These are phyloP conservation scores for Lasioglossum albipes DNA, from an alignment of 1,140 invertebrate species.

Conservation along the genomic window DNA sequence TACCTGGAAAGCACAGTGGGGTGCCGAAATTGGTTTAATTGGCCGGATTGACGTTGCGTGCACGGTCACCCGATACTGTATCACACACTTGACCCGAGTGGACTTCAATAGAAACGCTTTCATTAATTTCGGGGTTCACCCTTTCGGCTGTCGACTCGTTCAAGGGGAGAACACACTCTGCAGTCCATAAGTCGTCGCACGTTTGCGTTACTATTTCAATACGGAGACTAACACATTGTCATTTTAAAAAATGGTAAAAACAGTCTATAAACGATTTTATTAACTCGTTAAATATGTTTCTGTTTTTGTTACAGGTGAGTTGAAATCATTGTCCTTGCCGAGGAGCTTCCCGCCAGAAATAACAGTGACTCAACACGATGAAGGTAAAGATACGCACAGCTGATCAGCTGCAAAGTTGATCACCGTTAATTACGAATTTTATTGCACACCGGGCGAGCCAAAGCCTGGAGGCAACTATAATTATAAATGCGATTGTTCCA, in stretches of 20 bases:
- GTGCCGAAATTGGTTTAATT: constrained; percentile 70
- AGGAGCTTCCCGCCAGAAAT: constrained; percentile 74
- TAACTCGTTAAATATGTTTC: neutral
- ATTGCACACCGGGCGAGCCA: neutral
- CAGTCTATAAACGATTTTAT: too few species aligned
- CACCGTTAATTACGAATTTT: constrained; percentile 44
- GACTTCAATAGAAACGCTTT: constrained; percentile 54
- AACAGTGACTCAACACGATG: constrained; percentile 57
- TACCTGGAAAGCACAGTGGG: constrained; percentile 40
- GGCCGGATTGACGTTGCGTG: constrained; percentile 60
- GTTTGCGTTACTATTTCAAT: neutral
- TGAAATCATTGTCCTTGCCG: constrained; percentile 79
- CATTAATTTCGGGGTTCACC: constrained; percentile 53
- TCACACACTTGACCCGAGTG: constrained; percentile 46
- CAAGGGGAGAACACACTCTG: constrained; percentile 15
- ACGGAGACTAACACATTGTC: too few species aligned
- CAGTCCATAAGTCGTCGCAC: neutral
- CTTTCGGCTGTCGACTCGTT: constrained; percentile 29
- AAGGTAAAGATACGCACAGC: constrained; percentile 67
- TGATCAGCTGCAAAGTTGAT: constrained; percentile 38
- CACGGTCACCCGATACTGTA: constrained; percentile 33
- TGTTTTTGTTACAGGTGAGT: constrained; percentile 78
- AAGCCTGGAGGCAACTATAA: constrained; percentile 38
- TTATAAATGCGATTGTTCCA: constrained; percentile 53
- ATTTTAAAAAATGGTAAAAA: too few species aligned